Conservation (phyloP, 1,140 invertebrate species). For the Drosophila pectinifera region DNA sequence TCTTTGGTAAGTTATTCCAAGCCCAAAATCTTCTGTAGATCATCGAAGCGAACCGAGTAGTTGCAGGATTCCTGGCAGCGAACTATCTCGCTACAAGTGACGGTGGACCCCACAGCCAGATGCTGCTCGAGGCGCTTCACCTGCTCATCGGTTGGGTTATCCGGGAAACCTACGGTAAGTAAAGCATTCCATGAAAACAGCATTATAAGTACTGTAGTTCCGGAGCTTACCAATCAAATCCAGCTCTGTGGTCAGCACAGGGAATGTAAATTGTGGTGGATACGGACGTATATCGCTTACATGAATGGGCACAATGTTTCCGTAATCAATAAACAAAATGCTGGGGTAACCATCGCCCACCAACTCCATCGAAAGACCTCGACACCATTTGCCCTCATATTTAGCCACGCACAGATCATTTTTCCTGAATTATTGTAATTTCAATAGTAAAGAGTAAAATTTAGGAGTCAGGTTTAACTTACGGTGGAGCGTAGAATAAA, state of each 20-base stretch:
- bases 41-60: constrained; percentile 44
- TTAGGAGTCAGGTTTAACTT: not conserved
- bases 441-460: not conserved
- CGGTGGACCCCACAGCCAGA: constrained; percentile 39
- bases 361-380: constrained; percentile 69
- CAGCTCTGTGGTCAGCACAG: constrained; percentile 65
- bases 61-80: constrained; percentile 28
- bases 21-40: not conserved
- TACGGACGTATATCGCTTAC: constrained; percentile 69
- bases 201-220: not conserved
- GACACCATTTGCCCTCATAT: constrained; percentile 74
- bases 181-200: not conserved
- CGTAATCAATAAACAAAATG: constrained; percentile 79
- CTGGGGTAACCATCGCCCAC: constrained; percentile 80
- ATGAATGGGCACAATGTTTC: constrained; percentile 61
- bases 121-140: constrained; percentile 40
- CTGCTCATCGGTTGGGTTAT: constrained; percentile 13
- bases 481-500: constrained; percentile 58
- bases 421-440: constrained; percentile 31
- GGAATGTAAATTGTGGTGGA: constrained; percentile 66
- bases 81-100: constrained; percentile 53
- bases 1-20: not conserved
- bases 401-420: constrained; percentile 69
- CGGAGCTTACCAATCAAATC: constrained; percentile 50
- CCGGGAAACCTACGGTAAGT: constrained; percentile 20